Evolutionary conservation across 2,797 vertebrate species (phyloP), one percentile per base, ranked within the genome.

Genomic region (Tympanoctomys barrerae): DNA sequence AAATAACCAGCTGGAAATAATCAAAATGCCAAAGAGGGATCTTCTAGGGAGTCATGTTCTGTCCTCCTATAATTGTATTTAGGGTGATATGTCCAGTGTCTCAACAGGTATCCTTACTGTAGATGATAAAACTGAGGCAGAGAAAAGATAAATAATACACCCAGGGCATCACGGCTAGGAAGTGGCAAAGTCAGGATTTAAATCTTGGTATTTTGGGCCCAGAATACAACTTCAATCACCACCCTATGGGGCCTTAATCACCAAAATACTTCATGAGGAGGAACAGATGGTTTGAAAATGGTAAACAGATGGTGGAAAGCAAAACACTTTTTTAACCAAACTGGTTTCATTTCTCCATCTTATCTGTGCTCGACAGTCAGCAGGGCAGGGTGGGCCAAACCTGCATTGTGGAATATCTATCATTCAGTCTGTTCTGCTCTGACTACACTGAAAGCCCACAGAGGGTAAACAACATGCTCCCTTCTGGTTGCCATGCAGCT

Each of bases 231-330:
- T 95, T 93, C 80, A 70, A 85, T 90, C 81, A 87, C 39, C 80
- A 95, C 68, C 39, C 62, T 83, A 31, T 88, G 46, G 57, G 93
- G 94, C 66, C 79, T 94, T 96, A 94, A 81, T 93, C 95, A 88
- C 71, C 93, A 93, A 92, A 96, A 95, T 83, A 84, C 82, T 92
- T 96, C 71, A 62, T 39, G 89, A 86, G 73, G 86, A 95, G 83
- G 81, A 94, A 86, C 94, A 97, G 96, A 96, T 96, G 96, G 95
- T 71, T 96, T 96, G 92, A 92, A 96, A 96, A 95, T 73, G 92
- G 83, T 88, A 92, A 96, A 87, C 96, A 97, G 95, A 97, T 96
- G 95, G 95, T 33, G 42, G 91, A 75, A 49, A 95, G 70, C 71
- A 92, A 87, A 96, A 78, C 46, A 92, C 42, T 84, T 90, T 85